Evolutionary conservation across 1,140 invertebrate genomes (phyloP).

Genomic region (Gryon sp.): DNA sequence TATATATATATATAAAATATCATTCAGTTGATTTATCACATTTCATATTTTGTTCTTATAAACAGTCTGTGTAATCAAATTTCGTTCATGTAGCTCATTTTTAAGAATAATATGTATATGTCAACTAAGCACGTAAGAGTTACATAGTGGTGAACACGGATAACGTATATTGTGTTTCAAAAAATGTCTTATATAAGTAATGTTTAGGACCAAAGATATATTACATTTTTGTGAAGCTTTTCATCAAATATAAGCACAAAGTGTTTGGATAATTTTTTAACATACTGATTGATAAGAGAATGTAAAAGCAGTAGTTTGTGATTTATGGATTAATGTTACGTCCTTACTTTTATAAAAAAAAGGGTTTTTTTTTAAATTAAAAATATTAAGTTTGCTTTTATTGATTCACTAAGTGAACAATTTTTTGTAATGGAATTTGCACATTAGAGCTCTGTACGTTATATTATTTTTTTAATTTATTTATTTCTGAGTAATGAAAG

Average conservation of each 20-base stretch:
- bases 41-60: constrained; percentile 13
- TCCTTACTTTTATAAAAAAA: too few species aligned
- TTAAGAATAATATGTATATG: constrained; percentile 55
- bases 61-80: constrained; percentile 31
- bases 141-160: constrained; percentile 39
- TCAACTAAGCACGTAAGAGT: constrained; percentile 63
- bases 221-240: constrained; percentile 70
- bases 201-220: constrained; percentile 79
- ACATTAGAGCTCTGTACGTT: too few species aligned
- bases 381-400: too few species aligned
- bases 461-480: too few species aligned
- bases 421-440: too few species aligned
- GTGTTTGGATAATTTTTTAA: neutral
- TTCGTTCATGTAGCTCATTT: constrained; percentile 55
- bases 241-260: constrained; percentile 61
- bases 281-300: constrained; percentile 16
- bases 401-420: too few species aligned
- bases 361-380: too few species aligned
- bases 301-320: constrained; percentile 17
- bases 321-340: neutral
- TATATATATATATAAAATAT: too few species aligned
- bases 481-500: too few species aligned
- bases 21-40: too few species aligned
- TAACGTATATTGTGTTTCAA: constrained; percentile 52
- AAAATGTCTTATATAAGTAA: constrained; percentile 65